Percentiles rank a stretch among this genome's conserved stretches.
Conservation (phyloP, 2,113 vertebrate genomes). For the Pseudorasbora parva region DNA sequence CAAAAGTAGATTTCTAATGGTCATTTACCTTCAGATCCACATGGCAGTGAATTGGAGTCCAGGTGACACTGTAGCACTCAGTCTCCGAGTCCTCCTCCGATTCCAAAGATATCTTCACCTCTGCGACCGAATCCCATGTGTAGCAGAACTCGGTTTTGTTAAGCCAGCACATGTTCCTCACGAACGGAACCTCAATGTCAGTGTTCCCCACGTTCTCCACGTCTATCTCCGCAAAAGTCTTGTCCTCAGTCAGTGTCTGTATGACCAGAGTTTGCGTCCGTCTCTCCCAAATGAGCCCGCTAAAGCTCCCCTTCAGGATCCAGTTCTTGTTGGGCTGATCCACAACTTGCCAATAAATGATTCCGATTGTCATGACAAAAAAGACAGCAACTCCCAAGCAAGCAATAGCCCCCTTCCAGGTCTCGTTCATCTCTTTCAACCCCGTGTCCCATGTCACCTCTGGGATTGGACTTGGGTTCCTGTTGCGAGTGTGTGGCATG, state of each 20-base stretch:
- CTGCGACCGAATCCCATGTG: slow-evolving; percentile 84
- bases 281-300: slow-evolving; percentile 88
- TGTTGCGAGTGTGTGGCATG: slow-evolving; percentile 83
- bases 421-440: slow-evolving; percentile 90
- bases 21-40: slow-evolving; percentile 82
- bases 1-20: neutral
- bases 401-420: slow-evolving; percentile 90
- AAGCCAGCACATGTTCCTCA: slow-evolving; percentile 86
- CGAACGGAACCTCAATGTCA: slow-evolving; percentile 80
- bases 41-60: slow-evolving; percentile 85
- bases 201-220: slow-evolving; percentile 79
- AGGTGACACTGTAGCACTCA: slow-evolving; percentile 85
- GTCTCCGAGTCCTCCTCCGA: slow-evolving; percentile 69
- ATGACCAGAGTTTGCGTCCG: slow-evolving; percentile 81
- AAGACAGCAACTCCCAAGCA: slow-evolving; percentile 89
- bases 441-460: slow-evolving; percentile 83
- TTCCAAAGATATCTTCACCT: slow-evolving; percentile 82
- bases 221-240: slow-evolving; percentile 78
- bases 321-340: slow-evolving; percentile 90
- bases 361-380: slow-evolving; percentile 92
- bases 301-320: slow-evolving; percentile 83
- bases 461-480: slow-evolving; percentile 81
- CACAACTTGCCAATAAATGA: slow-evolving; percentile 94
- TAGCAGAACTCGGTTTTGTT: slow-evolving; percentile 89
- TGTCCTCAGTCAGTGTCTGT: slow-evolving; percentile 81